Conservation (phyloP, 2,888 invertebrate species). For the Ophraella communa region DNA sequence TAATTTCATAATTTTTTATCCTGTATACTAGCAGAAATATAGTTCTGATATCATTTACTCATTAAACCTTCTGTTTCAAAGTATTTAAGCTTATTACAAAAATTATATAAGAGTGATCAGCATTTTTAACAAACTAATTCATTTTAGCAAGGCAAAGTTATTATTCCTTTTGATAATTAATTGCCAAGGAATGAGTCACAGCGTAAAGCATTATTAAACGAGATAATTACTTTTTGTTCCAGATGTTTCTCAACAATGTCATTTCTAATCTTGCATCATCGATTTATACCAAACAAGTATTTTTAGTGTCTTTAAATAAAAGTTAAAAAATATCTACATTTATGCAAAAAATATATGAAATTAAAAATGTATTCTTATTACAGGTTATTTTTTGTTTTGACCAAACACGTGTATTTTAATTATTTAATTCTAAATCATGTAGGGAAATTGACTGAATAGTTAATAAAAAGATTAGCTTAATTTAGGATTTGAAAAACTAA, state of each 20-base stretch:
- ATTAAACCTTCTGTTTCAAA: too few species aligned
- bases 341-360: too few species aligned
- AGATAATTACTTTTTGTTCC: slow-evolving; percentile 5
- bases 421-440: too few species aligned
- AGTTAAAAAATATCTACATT: too few species aligned
- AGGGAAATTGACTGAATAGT: too few species aligned
- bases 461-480: too few species aligned
- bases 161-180: background rate
- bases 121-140: background rate
- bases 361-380: too few species aligned
- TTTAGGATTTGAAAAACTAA: too few species aligned
- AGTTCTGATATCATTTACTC: background rate
- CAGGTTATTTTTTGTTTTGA: too few species aligned
- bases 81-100: too few species aligned
- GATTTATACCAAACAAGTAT: background rate
- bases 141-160: background rate
- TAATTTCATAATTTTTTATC: too few species aligned
- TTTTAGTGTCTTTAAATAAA: background rate
- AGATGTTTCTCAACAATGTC: background rate
- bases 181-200: background rate
- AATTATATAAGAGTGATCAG: background rate
- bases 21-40: background rate
- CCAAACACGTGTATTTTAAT: too few species aligned
- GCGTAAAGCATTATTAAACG: background rate
- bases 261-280: slow-evolving; percentile 4